Evolutionary conservation across 2,888 invertebrate species (phyloP).

Genomic region (Aspidapion aeneum): DNA sequence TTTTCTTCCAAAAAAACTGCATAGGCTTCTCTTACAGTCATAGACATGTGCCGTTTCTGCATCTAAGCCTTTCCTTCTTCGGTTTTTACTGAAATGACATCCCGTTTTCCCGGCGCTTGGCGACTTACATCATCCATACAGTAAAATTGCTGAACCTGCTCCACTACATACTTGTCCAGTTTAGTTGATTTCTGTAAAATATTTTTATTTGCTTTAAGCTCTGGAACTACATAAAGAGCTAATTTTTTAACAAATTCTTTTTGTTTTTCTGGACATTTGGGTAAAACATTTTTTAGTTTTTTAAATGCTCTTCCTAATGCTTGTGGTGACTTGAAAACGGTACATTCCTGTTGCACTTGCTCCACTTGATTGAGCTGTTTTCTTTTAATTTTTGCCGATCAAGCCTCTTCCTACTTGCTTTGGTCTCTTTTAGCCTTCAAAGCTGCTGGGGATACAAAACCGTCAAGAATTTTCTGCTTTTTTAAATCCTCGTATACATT

Average conservation of each 20-base stretch:
- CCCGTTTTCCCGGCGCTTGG: slow-evolving; percentile 6
- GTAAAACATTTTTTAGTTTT: no score
- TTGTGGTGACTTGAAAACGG: no score
- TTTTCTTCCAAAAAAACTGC: slow-evolving; percentile 5
- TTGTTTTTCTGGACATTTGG: neutral
- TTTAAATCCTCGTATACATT: no score
- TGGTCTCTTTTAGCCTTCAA: no score
- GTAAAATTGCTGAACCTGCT: no score
- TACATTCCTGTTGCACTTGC: neutral
- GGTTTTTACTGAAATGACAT: slow-evolving; percentile 8
- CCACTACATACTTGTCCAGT: neutral
- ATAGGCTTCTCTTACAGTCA: neutral
- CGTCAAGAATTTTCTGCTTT: neutral
- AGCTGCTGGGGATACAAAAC: neutral
- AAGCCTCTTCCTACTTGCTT: neutral
- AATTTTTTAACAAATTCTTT: slow-evolving; percentile 7
- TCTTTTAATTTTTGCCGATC: neutral
- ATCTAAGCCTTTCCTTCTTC: slow-evolving; percentile 4
- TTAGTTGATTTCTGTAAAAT: neutral
- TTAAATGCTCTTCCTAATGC: no score
- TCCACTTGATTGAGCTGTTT: neutral
- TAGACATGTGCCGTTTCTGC: slow-evolving; percentile 9
- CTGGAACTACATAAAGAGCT: slow-evolving; percentile 8
- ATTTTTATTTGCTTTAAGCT: neutral
- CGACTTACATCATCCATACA: slow-evolving; percentile 1